Evolutionary conservation across 2,888 invertebrate genomes (phyloP), one percentile per base, ranked within the genome.

Genomic region (Calephelis perditalis): DNA sequence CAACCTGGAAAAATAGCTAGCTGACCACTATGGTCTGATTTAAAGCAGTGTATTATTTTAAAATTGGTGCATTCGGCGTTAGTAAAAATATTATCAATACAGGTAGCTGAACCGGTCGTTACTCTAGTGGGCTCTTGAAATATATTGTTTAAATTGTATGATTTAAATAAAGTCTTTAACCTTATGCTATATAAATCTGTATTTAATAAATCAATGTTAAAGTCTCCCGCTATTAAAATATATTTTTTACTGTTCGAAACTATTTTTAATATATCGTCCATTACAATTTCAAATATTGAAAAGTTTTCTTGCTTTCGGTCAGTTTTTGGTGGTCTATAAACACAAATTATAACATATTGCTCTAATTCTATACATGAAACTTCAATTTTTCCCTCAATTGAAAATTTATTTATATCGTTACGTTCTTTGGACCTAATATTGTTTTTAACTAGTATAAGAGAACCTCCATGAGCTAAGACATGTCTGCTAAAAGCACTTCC

Each of bases 331-430:
- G 47, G 47, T 9, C 47, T 47, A n/a, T 47, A 12, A n/a, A 47
- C 47, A 15, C 47, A 47, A 47, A 47, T 47, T 47, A 47, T 47
- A 12, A 47, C n/a, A 12, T 47, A 47, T 47, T 47, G n/a, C 3
- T 47, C 12, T 8, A 47, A n/a, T 47, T 47, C 47, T n/a, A 49
- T 5, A 49, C 49, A 49, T 15, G 49, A 49, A 9, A 49, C 12
- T 49, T 49, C 49, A 15, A 26, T 26, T 26, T 9, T 49, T 26
- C 49, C 15, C 5, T 49, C 49, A 15, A 49, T n/a, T 49, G 49
- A 15, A 12, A 49, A 26, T 49, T 49, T 8, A 15, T 15, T 9
- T 12, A 49, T 49, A 26, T 49, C 49, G 3, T 49, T 49, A 8
- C 49, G 26, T 5, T 49, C 9, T 5, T 49, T 49, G 10, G 49